Conservation (phyloP, 2,888 invertebrate genomes). For the Incurvaria masculella region DNA sequence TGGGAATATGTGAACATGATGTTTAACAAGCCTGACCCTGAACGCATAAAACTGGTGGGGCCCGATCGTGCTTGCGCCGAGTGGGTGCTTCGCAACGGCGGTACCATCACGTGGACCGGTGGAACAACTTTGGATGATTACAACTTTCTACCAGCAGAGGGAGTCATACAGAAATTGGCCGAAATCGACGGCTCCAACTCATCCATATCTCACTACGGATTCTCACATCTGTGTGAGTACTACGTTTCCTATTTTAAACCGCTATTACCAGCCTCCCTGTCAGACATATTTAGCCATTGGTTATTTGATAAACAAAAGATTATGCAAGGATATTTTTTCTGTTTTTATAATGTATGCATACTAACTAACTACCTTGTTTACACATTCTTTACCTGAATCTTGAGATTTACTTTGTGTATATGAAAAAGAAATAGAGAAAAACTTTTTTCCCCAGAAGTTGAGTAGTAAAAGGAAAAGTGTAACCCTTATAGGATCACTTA, state of each 20-base stretch:
- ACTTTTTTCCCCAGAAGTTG: too few species aligned
- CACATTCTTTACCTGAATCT: background rate
- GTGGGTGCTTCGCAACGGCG: slow-evolving; percentile 92
- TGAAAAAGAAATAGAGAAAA: too few species aligned
- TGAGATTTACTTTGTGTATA: too few species aligned
- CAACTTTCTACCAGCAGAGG: slow-evolving; percentile 66
- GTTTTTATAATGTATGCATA: background rate
- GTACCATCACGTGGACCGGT: slow-evolving; percentile 69
- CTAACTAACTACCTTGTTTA: background rate
- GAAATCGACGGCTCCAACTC: slow-evolving; percentile 81
- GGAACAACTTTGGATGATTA: slow-evolving; percentile 63
- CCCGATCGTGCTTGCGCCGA: slow-evolving; percentile 92
- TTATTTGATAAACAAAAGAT: too few species aligned
- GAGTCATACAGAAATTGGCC: slow-evolving; percentile 42
- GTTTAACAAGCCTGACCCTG: slow-evolving; percentile 67
- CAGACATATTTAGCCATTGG: too few species aligned
- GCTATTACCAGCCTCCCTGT: too few species aligned
- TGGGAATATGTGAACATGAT: slow-evolving; percentile 59
- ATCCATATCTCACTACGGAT: slow-evolving; percentile 80
- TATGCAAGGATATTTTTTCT: too few species aligned
- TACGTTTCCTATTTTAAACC: too few species aligned
- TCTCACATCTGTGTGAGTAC: slow-evolving; percentile 71
- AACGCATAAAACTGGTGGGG: slow-evolving; percentile 69
- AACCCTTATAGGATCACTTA: too few species aligned
- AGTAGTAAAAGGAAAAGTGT: too few species aligned